Evolutionary conservation across 2,797 vertebrate species (phyloP).

Genomic region (Danio aesculapii): DNA sequence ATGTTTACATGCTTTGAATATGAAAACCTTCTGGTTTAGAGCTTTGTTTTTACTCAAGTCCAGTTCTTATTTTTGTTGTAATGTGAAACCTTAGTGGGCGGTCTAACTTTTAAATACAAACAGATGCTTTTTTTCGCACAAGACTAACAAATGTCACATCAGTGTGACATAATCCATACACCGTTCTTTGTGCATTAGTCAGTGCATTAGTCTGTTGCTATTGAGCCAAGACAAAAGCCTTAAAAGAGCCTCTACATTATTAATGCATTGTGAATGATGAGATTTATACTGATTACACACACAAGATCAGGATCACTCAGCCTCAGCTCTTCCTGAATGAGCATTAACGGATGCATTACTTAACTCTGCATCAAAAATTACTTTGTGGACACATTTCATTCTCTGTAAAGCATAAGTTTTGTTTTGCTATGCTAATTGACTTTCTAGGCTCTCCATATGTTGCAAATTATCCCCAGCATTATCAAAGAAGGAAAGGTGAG

Average conservation of each 20-base stretch:
- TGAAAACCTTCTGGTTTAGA: constrained; percentile 14
- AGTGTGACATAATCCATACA: constrained; percentile 46
- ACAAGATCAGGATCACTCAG: constrained; percentile 62
- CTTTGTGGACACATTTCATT: background rate
- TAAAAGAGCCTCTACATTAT: constrained; percentile 62
- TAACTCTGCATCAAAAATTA: background rate
- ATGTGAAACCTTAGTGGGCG: background rate
- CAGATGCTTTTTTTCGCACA: constrained; percentile 22
- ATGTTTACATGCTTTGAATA: constrained; percentile 24
- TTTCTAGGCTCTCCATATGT: constrained; percentile 28
- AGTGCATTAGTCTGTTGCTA: background rate
- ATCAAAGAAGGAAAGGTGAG: background rate
- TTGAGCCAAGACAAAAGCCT: background rate
- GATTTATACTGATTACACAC: constrained; percentile 65
- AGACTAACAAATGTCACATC: constrained; percentile 43
- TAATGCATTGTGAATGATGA: constrained; percentile 72
- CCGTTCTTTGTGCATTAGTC: constrained; percentile 2
- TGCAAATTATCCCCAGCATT: background rate
- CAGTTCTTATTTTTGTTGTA: background rate
- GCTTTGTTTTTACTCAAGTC: constrained; percentile 33
- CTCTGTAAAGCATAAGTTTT: background rate
- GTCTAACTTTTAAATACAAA: constrained; percentile 36
- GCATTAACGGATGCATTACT: constrained; percentile 31
- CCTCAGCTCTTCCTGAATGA: constrained; percentile 33
- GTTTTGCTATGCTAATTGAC: background rate